Evolutionary conservation across 2,113 vertebrate species (phyloP).

Genomic region (Hucho hucho): DNA sequence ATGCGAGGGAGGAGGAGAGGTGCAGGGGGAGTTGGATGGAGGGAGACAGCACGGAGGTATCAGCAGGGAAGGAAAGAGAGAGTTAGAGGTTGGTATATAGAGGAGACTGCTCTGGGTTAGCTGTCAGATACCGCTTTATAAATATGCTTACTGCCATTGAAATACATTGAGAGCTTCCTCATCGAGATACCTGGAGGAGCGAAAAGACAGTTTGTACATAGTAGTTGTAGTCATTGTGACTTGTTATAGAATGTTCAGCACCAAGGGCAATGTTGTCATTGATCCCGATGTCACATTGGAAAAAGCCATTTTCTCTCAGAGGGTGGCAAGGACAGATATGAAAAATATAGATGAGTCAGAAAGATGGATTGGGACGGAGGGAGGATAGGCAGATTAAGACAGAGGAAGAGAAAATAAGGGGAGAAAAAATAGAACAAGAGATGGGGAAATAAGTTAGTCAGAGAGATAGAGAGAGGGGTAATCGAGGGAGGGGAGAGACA

Average conservation of each 20-base stretch:
- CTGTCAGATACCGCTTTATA: conserved; percentile 17
- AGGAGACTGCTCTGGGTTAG: conserved; percentile 16
- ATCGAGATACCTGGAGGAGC: not conserved
- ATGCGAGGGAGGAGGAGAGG: conserved; percentile 1
- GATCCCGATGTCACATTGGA: conserved; percentile 23
- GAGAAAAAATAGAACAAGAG: no score
- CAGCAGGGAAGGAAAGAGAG: conserved; percentile 16
- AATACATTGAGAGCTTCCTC: not conserved
- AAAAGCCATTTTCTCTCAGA: conserved; percentile 2
- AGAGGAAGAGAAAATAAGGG: not conserved
- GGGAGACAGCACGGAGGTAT: not conserved
- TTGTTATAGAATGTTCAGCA: not conserved
- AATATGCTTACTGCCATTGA: conserved; percentile 27
- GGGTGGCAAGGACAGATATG: conserved; percentile 20
- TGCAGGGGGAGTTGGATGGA: conserved; percentile 19
- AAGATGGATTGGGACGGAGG: conserved; percentile 6
- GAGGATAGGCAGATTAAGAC: not conserved
- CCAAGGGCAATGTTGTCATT: conserved; percentile 19
- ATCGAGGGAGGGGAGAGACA: not conserved
- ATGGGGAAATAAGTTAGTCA: not conserved
- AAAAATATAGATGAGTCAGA: conserved; percentile 14
- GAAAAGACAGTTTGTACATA: not conserved
- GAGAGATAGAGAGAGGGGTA: not conserved
- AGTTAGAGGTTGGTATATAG: conserved; percentile 36
- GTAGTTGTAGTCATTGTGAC: not conserved